Evolutionary conservation across 2,113 vertebrate genomes (phyloP).

Genomic region (Leuciscus idus): DNA sequence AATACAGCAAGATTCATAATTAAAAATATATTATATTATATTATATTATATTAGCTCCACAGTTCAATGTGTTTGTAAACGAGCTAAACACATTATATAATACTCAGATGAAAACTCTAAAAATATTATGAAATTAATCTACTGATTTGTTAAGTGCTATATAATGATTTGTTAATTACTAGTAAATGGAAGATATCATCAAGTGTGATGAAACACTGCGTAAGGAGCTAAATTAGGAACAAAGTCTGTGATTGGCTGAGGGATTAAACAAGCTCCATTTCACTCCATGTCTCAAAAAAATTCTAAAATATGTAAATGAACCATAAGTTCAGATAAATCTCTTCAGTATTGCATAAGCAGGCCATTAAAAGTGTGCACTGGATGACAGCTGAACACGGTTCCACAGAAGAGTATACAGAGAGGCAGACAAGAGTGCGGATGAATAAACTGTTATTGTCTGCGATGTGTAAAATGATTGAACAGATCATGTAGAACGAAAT

Average conservation of each 20-base stretch:
- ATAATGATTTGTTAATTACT: slow-evolving; percentile 19
- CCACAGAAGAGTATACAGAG: neutral
- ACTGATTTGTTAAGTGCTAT: slow-evolving; percentile 16
- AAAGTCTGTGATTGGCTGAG: slow-evolving; percentile 18
- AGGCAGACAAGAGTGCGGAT: neutral
- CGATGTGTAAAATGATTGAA: slow-evolving; percentile 27
- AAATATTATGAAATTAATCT: neutral
- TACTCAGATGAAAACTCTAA: neutral
- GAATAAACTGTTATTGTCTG: slow-evolving; percentile 34
- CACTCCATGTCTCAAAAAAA: neutral
- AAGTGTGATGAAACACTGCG: neutral
- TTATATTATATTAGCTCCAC: neutral
- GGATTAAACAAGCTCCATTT: slow-evolving; percentile 7
- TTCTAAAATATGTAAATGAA: slow-evolving; percentile 14
- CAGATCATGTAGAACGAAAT: slow-evolving; percentile 33
- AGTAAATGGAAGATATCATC: neutral
- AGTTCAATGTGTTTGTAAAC: neutral
- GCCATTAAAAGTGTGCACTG: neutral
- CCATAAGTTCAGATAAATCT: slow-evolving; percentile 3
- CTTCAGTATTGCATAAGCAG: slow-evolving; percentile 3
- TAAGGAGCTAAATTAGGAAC: neutral
- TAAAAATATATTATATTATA: neutral
- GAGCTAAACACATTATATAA: neutral
- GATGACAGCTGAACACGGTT: neutral
- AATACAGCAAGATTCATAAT: neutral